phyloP scores from a whole-genome alignment of 2,888 invertebrate genomes.

The Dasysyrphus albostriatus region DNA sequence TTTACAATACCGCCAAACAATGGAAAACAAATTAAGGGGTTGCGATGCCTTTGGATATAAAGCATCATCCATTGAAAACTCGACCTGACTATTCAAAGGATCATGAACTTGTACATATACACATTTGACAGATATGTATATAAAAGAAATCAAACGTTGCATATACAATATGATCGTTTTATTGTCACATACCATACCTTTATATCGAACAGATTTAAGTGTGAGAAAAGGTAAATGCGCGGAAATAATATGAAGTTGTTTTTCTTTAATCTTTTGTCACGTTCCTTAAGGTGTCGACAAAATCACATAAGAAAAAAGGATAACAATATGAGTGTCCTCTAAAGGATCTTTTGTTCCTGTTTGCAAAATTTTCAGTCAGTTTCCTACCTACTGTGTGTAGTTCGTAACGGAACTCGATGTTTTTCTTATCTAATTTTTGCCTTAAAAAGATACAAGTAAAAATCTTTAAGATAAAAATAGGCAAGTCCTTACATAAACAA shows the following conservation, averaged over 20 bases:
- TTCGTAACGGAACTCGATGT: slow-evolving; percentile 11
- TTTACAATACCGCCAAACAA: slow-evolving; percentile 64
- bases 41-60: slow-evolving; percentile 18
- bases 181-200: not conserved
- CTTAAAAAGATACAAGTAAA: slow-evolving; percentile 7
- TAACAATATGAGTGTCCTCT: slow-evolving; percentile 50
- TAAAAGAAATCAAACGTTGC: slow-evolving; percentile 24
- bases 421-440: slow-evolving; percentile 60
- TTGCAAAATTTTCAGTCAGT: slow-evolving; percentile 13
- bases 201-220: slow-evolving; percentile 5
- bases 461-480: slow-evolving; percentile 31
- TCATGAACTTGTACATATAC: slow-evolving; percentile 1
- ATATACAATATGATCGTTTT: slow-evolving; percentile 15
- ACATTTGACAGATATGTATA: slow-evolving; percentile 19
- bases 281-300: slow-evolving; percentile 63
- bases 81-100: slow-evolving; percentile 5
- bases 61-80: not conserved
- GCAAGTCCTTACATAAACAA: slow-evolving; percentile 35
- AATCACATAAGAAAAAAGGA: slow-evolving; percentile 66
- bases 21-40: slow-evolving; percentile 68
- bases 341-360: slow-evolving; percentile 14
- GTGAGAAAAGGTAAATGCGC: slow-evolving; percentile 53
- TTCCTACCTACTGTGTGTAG: not conserved
- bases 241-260: slow-evolving; percentile 41
- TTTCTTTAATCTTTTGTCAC: slow-evolving; percentile 43